Conservation (phyloP, 1,140 invertebrate genomes). For the Drosophila cardini region DNA sequence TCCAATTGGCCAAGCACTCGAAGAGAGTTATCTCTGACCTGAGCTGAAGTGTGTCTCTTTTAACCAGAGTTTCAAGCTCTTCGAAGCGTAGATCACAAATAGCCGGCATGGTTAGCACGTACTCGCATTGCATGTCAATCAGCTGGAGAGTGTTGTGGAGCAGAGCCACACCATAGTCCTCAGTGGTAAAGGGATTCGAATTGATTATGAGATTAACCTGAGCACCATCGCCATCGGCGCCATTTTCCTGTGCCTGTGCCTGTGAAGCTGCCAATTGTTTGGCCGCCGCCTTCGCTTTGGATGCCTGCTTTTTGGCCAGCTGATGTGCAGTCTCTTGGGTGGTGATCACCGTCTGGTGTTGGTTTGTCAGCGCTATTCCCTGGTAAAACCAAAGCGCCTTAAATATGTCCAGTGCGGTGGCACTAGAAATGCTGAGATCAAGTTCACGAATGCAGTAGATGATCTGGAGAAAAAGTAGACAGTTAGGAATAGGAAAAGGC, state of each 20-base stretch:
- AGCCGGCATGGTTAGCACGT: conserved; percentile 66
- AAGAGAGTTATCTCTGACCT: conserved; percentile 77
- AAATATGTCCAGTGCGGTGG: conserved; percentile 80
- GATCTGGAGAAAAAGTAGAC: conserved; percentile 51
- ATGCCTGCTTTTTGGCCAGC: conserved; percentile 59
- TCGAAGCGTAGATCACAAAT: conserved; percentile 78
- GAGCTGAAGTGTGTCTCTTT: conserved; percentile 75
- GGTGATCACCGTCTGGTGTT: conserved; percentile 78
- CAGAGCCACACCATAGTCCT: conserved; percentile 79
- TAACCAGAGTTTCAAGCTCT: conserved; percentile 80
- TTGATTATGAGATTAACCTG: conserved; percentile 72
- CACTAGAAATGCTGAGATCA: conserved; percentile 77
- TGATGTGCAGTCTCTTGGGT: conserved; percentile 70
- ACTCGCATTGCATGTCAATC: conserved; percentile 82
- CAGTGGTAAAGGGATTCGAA: conserved; percentile 81
- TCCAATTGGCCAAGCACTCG: conserved; percentile 80
- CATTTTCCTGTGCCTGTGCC: conserved; percentile 43
- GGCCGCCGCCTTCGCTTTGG: conserved; percentile 66
- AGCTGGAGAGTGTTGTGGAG: conserved; percentile 80
- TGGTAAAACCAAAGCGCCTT: conserved; percentile 82
- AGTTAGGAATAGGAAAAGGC: background rate
- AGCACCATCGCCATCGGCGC: conserved; percentile 45
- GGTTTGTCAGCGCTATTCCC: conserved; percentile 71
- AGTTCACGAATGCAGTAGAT: conserved; percentile 83
- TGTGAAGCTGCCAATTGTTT: conserved; percentile 50